phyloP scores from a whole-genome alignment of 2,888 invertebrate species.

The Drosophila pseudotakahashii region DNA sequence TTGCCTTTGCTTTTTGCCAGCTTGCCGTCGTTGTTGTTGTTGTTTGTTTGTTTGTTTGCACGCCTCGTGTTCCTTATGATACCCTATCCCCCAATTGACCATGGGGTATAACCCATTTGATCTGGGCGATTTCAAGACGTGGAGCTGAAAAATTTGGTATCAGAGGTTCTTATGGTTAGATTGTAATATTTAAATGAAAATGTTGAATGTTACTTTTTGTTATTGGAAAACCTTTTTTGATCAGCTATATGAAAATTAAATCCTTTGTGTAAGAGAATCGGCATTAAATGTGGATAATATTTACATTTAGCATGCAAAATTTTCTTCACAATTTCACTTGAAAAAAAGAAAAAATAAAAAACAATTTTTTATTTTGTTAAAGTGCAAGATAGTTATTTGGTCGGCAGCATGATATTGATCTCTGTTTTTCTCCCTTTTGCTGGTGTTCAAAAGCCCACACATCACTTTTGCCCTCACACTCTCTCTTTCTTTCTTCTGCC shows the following conservation, averaged over 20 bases:
- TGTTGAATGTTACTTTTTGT: neutral
- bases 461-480: slow-evolving; percentile 65
- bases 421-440: slow-evolving; percentile 6
- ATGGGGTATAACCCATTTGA: neutral
- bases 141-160: neutral
- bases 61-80: slow-evolving; percentile 33
- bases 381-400: too few species aligned
- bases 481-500: slow-evolving; percentile 32
- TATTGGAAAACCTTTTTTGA: neutral
- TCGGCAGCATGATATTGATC: neutral
- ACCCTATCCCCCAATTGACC: slow-evolving; percentile 12
- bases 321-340: too few species aligned
- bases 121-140: neutral
- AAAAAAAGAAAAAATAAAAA: too few species aligned
- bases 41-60: slow-evolving; percentile 67
- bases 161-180: neutral
- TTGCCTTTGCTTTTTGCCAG: slow-evolving; percentile 65
- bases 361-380: too few species aligned
- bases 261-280: too few species aligned
- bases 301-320: too few species aligned
- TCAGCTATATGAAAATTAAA: too few species aligned
- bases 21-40: slow-evolving; percentile 34
- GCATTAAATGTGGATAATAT: too few species aligned
- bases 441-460: slow-evolving; percentile 74
- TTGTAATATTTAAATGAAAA: too few species aligned